phyloP scores from a whole-genome alignment of 2,113 vertebrate genomes.

The Callorhinus ursinus region DNA sequence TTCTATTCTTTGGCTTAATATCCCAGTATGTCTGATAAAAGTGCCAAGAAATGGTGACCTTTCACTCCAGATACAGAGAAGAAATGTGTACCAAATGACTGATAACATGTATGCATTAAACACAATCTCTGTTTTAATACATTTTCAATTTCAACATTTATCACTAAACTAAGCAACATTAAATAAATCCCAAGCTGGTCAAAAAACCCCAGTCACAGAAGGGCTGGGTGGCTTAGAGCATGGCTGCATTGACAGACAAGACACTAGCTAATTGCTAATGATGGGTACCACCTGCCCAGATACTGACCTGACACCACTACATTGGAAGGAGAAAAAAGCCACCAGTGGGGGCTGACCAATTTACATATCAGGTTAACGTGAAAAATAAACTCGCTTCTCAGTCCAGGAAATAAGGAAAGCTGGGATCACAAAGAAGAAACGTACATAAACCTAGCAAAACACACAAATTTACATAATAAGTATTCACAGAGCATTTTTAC shows the following conservation, averaged over 20 bases:
- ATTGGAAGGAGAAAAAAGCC: background rate
- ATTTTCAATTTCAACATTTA: constrained; percentile 26
- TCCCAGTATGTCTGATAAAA: background rate
- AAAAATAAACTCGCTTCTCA: background rate
- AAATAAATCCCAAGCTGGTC: background rate
- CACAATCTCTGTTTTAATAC: background rate
- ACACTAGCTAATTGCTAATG: background rate
- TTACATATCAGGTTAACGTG: background rate
- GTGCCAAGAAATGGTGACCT: constrained; percentile 12
- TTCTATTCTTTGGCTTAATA: background rate
- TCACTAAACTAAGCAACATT: background rate
- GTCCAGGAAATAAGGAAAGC: background rate
- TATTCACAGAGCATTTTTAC: background rate
- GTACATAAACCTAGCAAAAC: constrained; percentile 35
- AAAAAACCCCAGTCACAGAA: background rate
- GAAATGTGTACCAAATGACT: background rate
- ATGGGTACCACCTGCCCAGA: background rate
- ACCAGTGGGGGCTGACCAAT: background rate
- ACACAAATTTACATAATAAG: background rate
- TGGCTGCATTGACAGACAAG: background rate
- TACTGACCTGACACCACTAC: background rate
- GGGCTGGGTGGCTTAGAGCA: background rate
- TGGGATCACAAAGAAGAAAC: background rate
- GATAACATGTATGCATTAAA: background rate
- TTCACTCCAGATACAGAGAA: background rate